Evolutionary conservation across 2,113 vertebrate genomes (phyloP).

Genomic region (Pseudorasbora parva): DNA sequence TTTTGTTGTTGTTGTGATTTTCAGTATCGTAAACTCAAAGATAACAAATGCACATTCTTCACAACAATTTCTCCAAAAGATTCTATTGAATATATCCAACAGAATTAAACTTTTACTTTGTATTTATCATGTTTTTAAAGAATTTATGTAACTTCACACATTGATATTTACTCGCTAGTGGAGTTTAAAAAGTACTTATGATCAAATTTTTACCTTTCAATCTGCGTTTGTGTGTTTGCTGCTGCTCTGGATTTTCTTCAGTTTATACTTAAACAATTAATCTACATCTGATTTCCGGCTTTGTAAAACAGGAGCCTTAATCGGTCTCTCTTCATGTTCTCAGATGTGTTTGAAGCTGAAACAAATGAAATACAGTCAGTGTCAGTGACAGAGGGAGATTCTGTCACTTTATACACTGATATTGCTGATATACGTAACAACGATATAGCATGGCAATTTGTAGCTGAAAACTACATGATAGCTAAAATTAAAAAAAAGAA

Average conservation of each 20-base stretch:
- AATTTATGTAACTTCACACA: no score
- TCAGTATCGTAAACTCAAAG: not conserved
- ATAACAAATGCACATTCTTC: not conserved
- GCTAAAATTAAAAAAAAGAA: not conserved
- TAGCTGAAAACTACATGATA: not conserved
- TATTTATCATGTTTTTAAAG: no score
- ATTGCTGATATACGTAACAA: fast-evolving
- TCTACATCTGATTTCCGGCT: not conserved
- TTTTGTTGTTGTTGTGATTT: not conserved
- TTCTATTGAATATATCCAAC: no score
- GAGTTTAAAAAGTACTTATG: no score
- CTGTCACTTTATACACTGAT: not conserved
- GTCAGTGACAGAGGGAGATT: not conserved
- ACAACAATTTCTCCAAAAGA: not conserved
- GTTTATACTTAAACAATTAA: not conserved
- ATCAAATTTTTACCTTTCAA: no score
- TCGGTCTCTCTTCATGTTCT: not conserved
- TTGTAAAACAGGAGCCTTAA: not conserved
- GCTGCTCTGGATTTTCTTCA: not conserved
- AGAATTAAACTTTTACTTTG: no score
- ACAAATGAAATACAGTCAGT: not conserved
- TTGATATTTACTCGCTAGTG: no score
- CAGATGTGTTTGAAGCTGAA: not conserved
- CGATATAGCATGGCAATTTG: fast-evolving
- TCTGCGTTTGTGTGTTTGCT: no score